Conservation (phyloP, 2,888 invertebrate genomes). For the Calliopum simillimum region DNA sequence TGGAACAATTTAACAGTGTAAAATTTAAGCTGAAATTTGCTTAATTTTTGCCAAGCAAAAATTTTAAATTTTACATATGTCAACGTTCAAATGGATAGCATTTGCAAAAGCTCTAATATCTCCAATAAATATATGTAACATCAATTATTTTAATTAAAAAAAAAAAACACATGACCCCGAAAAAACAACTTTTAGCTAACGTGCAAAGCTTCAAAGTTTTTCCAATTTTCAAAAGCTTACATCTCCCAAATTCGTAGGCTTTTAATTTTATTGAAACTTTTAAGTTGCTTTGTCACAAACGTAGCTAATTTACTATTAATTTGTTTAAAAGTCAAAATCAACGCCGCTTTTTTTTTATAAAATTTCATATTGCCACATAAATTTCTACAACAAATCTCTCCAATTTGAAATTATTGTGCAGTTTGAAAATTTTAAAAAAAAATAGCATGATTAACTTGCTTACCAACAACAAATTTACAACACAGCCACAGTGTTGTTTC, state of each 20-base stretch:
- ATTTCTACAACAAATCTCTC: conserved; percentile 28
- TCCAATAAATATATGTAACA: not conserved
- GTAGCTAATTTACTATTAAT: not conserved
- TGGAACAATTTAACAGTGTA: conserved; percentile 59
- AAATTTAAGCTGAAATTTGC: conserved; percentile 29
- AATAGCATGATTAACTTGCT: not conserved
- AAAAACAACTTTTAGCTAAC: not conserved
- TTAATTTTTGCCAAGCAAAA: not conserved
- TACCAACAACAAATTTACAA: not conserved
- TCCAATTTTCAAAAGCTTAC: conserved; percentile 8
- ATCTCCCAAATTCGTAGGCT: conserved; percentile 30
- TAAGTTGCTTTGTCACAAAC: not conserved
- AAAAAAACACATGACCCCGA: conserved; percentile 11
- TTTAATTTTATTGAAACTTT: conserved; percentile 24
- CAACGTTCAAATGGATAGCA: not conserved
- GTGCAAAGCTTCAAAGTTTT: not conserved
- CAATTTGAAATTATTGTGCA: conserved; percentile 8
- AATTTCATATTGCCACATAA: not conserved
- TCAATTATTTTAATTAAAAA: not conserved
- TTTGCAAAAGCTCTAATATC: not conserved
- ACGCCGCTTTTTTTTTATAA: not conserved
- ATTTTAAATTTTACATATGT: too few relatives aligned
- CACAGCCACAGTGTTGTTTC: not conserved
- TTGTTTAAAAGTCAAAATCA: not conserved
- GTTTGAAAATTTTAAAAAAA: not conserved